Evolutionary conservation across 2,797 vertebrate species (phyloP).

Genomic region (Hoplostethus atlanticus): DNA sequence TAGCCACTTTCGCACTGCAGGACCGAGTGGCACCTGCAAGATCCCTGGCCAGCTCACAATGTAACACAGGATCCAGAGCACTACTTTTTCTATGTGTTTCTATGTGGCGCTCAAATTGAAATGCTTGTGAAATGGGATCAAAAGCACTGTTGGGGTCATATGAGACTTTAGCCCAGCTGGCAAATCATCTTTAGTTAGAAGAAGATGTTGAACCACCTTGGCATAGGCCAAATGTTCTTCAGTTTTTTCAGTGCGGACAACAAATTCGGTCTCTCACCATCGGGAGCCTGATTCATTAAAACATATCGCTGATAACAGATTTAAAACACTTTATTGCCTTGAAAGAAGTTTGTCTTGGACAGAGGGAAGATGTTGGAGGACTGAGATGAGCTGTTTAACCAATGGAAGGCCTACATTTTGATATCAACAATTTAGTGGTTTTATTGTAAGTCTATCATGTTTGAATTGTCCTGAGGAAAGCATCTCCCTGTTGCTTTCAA

Average conservation of each 20-base stretch:
- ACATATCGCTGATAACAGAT: neutral
- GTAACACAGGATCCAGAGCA: neutral
- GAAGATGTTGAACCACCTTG: neutral
- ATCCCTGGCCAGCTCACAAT: neutral
- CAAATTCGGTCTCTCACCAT: neutral
- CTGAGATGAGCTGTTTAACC: no score
- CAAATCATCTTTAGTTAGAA: conserved; percentile 15
- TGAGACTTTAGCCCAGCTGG: conserved; percentile 35
- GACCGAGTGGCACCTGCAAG: conserved; percentile 8
- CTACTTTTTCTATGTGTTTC: no score
- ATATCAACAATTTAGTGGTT: no score
- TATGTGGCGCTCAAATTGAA: conserved; percentile 5
- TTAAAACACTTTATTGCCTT: no score
- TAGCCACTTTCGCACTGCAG: conserved; percentile 35
- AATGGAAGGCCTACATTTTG: no score
- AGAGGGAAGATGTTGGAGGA: neutral
- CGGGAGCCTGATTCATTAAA: neutral
- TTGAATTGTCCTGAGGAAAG: no score
- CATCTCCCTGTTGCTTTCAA: no score
- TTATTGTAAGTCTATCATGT: no score
- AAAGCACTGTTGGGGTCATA: conserved; percentile 33
- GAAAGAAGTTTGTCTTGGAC: neutral
- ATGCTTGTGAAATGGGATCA: conserved; percentile 12
- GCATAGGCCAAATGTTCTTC: conserved; percentile 20
- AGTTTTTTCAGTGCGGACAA: conserved; percentile 21